A percentile compares a stretch with the other conserved stretches of the same genome.
Evolutionary conservation across 1,140 invertebrate genomes (phyloP).

Genomic region (Aphidius ervi): DNA sequence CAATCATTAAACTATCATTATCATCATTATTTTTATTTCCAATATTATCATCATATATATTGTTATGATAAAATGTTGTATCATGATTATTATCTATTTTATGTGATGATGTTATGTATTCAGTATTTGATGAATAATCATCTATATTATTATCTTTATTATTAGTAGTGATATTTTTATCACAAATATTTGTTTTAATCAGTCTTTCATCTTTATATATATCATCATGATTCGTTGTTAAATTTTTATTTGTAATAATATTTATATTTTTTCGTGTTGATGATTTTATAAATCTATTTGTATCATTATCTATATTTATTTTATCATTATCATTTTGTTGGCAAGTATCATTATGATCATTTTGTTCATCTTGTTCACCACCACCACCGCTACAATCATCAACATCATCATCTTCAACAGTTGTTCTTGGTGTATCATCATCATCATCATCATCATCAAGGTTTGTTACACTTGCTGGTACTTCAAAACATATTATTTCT

Average conservation of each 20-base stretch:
- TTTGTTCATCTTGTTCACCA: conserved; percentile 32
- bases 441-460: background rate
- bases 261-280: conserved; percentile 16
- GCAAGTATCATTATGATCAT: conserved; percentile 33
- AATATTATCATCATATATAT: conserved; percentile 11
- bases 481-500: conserved; percentile 50
- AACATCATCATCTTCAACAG: conserved; percentile 9
- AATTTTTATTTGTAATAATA: conserved; percentile 18
- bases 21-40: background rate
- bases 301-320: conserved; percentile 26
- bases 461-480: conserved; percentile 20
- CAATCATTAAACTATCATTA: conserved; percentile 16
- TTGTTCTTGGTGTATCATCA: background rate
- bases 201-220: conserved; percentile 22
- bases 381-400: conserved; percentile 7
- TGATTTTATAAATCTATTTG: background rate
- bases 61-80: conserved; percentile 2
- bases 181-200: conserved; percentile 23
- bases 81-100: conserved; percentile 9
- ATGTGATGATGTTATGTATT: conserved; percentile 17
- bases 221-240: conserved; percentile 18
- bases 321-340: conserved; percentile 35
- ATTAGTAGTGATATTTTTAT: conserved; percentile 16
- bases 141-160: conserved; percentile 26
- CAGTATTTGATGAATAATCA: conserved; percentile 26